phyloP scores from a whole-genome alignment of 2,113 vertebrate genomes.

The Leucosticte australis region DNA sequence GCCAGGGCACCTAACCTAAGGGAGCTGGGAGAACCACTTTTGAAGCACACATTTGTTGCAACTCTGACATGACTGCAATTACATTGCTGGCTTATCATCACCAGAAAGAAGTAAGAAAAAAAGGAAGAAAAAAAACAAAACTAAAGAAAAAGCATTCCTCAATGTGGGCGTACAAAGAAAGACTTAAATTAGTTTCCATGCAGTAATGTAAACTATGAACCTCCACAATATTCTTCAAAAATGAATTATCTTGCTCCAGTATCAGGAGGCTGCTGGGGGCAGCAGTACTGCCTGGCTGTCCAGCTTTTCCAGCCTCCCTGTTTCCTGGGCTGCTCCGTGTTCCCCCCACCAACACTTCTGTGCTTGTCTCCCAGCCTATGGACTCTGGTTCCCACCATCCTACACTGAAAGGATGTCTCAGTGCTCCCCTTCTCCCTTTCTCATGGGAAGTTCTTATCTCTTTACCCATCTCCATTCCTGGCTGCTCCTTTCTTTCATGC shows the following conservation, averaged over 20 bases:
- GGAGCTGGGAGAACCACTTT: neutral
- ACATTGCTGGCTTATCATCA: neutral
- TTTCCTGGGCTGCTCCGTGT: neutral
- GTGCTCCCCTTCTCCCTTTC: neutral
- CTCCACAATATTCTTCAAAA: neutral
- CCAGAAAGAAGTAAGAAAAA: neutral
- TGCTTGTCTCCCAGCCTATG: neutral
- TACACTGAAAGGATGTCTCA: neutral
- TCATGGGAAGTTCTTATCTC: neutral
- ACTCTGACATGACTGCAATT: neutral
- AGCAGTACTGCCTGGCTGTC: neutral
- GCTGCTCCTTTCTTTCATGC: neutral
- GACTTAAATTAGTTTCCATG: neutral
- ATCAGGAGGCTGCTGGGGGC: neutral
- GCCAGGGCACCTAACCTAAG: constrained; percentile 43
- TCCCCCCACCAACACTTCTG: neutral
- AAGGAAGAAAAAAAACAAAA: neutral
- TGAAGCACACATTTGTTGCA: constrained; percentile 14
- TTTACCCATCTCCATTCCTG: neutral
- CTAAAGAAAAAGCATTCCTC: neutral
- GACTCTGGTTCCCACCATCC: neutral
- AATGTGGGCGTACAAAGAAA: neutral
- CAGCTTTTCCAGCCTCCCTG: neutral
- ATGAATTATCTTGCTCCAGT: neutral
- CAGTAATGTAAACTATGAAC: neutral